Percentiles rank a stretch among this genome's conserved stretches.
These are phyloP conservation scores for Syrista parreyssii DNA, from an alignment of 2,888 invertebrate genomes.

Conservation along the genomic window DNA sequence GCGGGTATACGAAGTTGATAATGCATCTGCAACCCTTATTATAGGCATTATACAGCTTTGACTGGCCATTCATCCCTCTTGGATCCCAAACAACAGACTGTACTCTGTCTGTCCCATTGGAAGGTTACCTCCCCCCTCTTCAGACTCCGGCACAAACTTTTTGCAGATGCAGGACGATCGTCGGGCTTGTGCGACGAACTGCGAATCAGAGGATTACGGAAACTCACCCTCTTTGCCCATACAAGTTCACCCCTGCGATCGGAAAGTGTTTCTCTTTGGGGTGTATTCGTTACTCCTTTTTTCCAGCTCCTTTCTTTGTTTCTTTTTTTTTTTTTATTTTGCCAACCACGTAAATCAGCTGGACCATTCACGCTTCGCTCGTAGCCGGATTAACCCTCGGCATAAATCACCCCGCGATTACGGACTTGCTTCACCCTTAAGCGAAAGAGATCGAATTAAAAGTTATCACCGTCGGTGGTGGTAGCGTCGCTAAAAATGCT, in stretches of 20 bases:
- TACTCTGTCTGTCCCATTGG: not conserved
- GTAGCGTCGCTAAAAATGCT: not conserved
- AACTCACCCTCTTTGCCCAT: not conserved
- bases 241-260: slow-evolving; percentile 8
- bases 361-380: slow-evolving; percentile 30
- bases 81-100: not conserved
- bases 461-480: not conserved
- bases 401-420: slow-evolving; percentile 50
- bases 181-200: slow-evolving; percentile 3
- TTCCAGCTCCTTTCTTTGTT: not conserved
- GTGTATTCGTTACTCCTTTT: not conserved
- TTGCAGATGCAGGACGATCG: not conserved
- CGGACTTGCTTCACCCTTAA: slow-evolving; percentile 44
- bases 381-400: slow-evolving; percentile 44
- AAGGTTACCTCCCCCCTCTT: not conserved
- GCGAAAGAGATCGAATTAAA: slow-evolving; percentile 10
- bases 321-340: slow-evolving; percentile 31
- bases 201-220: slow-evolving; percentile 5
- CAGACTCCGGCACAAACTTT: not conserved
- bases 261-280: slow-evolving; percentile 47
- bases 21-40: not conserved
- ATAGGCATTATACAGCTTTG: not conserved
- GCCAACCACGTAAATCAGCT: slow-evolving; percentile 49
- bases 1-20: not conserved
- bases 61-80: not conserved